Conservation (phyloP, 2,888 invertebrate genomes). For the Metopia argyrocephala region DNA sequence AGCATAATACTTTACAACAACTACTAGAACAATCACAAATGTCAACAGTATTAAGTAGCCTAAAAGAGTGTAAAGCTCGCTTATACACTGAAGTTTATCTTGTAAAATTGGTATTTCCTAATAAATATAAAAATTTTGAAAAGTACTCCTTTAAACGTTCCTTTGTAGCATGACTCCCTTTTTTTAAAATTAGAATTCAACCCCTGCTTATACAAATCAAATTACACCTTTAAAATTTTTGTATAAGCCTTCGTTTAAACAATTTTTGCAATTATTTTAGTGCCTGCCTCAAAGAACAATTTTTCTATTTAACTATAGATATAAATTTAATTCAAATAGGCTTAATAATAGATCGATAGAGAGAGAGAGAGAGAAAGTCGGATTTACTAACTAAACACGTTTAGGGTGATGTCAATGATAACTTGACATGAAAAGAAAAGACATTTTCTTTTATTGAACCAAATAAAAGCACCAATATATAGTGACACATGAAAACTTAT, state of each 20-base stretch:
- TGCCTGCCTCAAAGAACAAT: constrained; percentile 45
- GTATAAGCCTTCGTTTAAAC: not conserved
- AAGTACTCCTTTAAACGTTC: too few relatives aligned
- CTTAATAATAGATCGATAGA: too few relatives aligned
- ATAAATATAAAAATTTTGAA: too few relatives aligned
- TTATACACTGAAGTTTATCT: too few relatives aligned
- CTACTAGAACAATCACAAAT: not conserved
- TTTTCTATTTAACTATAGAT: too few relatives aligned
- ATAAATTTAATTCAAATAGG: too few relatives aligned
- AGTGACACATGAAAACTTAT: constrained; percentile 2
- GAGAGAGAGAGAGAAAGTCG: too few relatives aligned
- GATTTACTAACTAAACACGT: not conserved
- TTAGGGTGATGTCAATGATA: constrained; percentile 39
- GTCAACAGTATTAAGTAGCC: not conserved
- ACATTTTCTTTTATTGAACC: constrained; percentile 19
- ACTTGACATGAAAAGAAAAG: constrained; percentile 61
- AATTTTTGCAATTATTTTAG: constrained; percentile 38
- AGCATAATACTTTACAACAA: not conserved
- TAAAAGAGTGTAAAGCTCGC: not conserved
- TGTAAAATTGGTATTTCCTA: too few relatives aligned
- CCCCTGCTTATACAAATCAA: not conserved
- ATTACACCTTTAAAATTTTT: constrained; percentile 36
- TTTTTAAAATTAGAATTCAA: not conserved
- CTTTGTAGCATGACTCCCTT: too few relatives aligned
- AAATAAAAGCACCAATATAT: too few relatives aligned